Base-by-base conservation (phyloP, 2,888 invertebrate species). In the Apamea monoglypha region DNA sequence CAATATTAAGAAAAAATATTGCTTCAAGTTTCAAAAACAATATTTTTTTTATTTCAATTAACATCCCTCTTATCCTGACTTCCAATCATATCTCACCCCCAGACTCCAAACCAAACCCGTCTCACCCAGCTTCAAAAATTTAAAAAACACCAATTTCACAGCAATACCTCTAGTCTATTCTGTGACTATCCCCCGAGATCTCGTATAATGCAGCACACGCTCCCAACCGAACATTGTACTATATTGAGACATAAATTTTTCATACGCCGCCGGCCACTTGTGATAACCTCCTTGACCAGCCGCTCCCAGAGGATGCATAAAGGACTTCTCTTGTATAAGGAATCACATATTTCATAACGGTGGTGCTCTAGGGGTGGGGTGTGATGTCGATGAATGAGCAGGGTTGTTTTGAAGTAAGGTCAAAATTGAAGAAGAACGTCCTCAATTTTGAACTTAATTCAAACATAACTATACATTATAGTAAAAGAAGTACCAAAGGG, bases 191-290 rank as follows among this genome's bases (percentile, higher is more conserved):
- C 95, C 96, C 40, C 36, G 95, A 94, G 95, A 93, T 89, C 69
- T 69, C 80, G 87, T 81, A 90, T 93, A 94, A 95, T 95, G 92
- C 95, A 90, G 93, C 92, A 92, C 95, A 94, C 94, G 95, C 93
- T 92, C 91, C 92, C 88, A 91, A 92, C 92, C 92, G 89, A 89
- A 91, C 92, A 89, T 91, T 83, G 90, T 87, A 90, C 91, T 94
- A 95, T 96, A 96, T 96, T 97, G 96, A 96, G 97, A 96, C 96
- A 96, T 97, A 96, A 96, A 97, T 97, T 96, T 97, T 97, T 97
- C 96, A 97, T 97, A 95, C 92, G 95, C 96, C 94, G 91, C 92
- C 93, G 96, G 96, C 94, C 95, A 94, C 94, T 94, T 94, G 94
- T 96, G 96, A 96, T 96, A 96, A 96, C 96, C 96, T 93, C 95